A percentile compares a stretch with the other conserved stretches of the same genome.
Evolutionary conservation across 1,140 invertebrate species (phyloP).

Genomic region (Trachymyrmex cornetzi): DNA sequence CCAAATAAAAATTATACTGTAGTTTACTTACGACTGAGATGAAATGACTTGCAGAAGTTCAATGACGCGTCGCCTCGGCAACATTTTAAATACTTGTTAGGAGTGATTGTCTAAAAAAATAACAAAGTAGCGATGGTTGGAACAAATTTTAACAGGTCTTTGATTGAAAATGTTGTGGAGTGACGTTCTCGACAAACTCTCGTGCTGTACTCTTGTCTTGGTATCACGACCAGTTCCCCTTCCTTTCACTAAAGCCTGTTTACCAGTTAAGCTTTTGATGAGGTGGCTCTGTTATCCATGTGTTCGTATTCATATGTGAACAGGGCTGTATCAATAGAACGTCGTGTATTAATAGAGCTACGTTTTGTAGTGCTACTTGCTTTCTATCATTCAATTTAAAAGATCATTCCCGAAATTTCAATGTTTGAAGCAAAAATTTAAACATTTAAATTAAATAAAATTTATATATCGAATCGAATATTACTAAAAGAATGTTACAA

Average conservation of each 20-base stretch:
- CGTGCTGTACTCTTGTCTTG: constrained; percentile 11
- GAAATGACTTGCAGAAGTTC: constrained; percentile 84
- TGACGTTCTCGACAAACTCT: background rate
- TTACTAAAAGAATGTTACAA: background rate
- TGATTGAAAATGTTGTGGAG: background rate
- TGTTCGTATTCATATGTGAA: background rate
- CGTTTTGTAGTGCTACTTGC: background rate
- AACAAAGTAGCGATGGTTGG: background rate
- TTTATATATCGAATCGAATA: background rate
- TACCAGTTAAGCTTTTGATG: constrained; percentile 22
- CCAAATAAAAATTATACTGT: background rate
- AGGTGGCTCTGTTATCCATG: constrained; percentile 7
- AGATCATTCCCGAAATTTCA: background rate
- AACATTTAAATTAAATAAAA: background rate
- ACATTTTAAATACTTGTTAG: constrained; percentile 80
- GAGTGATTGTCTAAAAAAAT: background rate
- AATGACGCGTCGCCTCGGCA: constrained; percentile 82
- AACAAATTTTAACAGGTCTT: background rate
- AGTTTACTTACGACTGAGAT: constrained; percentile 84
- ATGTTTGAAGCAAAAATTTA: background rate
- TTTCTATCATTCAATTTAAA: background rate
- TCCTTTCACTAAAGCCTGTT: constrained; percentile 10
- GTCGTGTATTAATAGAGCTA: background rate
- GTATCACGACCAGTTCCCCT: background rate
- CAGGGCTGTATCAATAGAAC: constrained; percentile 65